phyloP scores from a whole-genome alignment of 2,797 vertebrate genomes.

The Zalophus californianus region DNA sequence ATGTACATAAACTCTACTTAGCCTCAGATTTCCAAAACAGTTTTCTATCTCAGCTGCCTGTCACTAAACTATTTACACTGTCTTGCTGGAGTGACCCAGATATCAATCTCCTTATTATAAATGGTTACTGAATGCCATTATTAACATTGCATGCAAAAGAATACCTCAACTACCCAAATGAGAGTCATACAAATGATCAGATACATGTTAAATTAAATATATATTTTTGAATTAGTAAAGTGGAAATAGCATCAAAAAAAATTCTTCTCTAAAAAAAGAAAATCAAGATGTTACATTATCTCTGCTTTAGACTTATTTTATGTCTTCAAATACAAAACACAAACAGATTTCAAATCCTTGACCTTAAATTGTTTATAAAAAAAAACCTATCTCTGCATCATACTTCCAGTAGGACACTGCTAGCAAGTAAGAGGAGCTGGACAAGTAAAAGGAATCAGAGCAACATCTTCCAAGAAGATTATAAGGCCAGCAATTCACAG shows the following conservation, averaged over 20 bases:
- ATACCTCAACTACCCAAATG: not conserved
- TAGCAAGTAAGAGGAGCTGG: slow-evolving; percentile 47
- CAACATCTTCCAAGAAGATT: slow-evolving; percentile 51
- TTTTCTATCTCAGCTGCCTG: slow-evolving; percentile 8
- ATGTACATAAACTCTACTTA: not conserved
- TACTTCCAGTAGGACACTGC: slow-evolving; percentile 70
- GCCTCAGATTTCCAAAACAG: slow-evolving; percentile 57
- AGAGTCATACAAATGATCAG: slow-evolving; percentile 47
- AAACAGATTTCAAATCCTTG: slow-evolving; percentile 81
- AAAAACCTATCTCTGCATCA: slow-evolving; percentile 81
- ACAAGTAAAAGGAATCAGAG: not conserved
- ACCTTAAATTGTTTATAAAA: slow-evolving; percentile 84
- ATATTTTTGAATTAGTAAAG: slow-evolving; percentile 60
- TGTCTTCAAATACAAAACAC: slow-evolving; percentile 78
- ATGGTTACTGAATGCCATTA: not conserved
- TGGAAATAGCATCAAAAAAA: slow-evolving; percentile 57
- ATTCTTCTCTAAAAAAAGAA: slow-evolving; percentile 69
- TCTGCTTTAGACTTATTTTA: slow-evolving; percentile 79
- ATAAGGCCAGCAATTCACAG: slow-evolving; percentile 44
- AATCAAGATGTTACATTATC: slow-evolving; percentile 81
- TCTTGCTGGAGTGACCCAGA: not conserved
- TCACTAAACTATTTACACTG: not conserved
- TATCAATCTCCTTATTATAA: slow-evolving; percentile 26
- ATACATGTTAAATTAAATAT: slow-evolving; percentile 69
- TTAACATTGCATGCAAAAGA: not conserved